Evolutionary conservation across 2,888 invertebrate species (phyloP).

Genomic region (Arrhopalites spinosus): DNA sequence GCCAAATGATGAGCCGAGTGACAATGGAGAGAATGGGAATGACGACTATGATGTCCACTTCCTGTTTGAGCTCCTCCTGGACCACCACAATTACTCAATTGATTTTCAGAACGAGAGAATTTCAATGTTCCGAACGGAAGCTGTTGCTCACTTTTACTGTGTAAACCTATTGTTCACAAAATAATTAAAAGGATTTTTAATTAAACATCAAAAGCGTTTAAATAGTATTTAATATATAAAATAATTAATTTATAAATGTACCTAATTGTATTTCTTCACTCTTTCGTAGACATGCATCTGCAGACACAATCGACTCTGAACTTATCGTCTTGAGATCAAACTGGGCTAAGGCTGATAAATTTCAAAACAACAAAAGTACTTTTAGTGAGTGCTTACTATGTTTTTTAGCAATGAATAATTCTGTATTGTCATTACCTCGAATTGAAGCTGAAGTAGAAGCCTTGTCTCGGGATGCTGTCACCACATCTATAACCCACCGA

Average conservation of each 20-base stretch:
- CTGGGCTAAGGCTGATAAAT: constrained; percentile 46
- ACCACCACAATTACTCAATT: constrained; percentile 38
- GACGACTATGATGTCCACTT: not conserved
- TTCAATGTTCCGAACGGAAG: constrained; percentile 60
- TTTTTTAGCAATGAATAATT: too few relatives aligned
- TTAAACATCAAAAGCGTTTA: too few relatives aligned
- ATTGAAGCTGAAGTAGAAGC: constrained; percentile 59
- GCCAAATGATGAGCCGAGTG: not conserved
- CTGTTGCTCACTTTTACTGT: constrained; percentile 58
- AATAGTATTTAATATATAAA: too few relatives aligned
- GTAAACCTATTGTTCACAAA: too few relatives aligned
- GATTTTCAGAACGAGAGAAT: constrained; percentile 49
- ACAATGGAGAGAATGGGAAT: not conserved
- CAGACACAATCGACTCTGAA: constrained; percentile 46
- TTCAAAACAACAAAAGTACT: too few relatives aligned
- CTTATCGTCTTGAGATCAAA: constrained; percentile 42
- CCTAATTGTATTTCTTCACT: constrained; percentile 36
- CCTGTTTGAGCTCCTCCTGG: constrained; percentile 40
- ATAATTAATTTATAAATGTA: too few relatives aligned
- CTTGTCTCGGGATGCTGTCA: constrained; percentile 89
- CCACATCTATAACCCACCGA: constrained; percentile 95
- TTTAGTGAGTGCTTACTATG: too few relatives aligned
- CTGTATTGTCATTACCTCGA: too few relatives aligned
- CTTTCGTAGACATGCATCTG: constrained; percentile 41
- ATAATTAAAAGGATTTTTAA: too few relatives aligned